Base-by-base conservation (phyloP, 2,797 vertebrate genomes). In the Phoebastria nigripes region DNA sequence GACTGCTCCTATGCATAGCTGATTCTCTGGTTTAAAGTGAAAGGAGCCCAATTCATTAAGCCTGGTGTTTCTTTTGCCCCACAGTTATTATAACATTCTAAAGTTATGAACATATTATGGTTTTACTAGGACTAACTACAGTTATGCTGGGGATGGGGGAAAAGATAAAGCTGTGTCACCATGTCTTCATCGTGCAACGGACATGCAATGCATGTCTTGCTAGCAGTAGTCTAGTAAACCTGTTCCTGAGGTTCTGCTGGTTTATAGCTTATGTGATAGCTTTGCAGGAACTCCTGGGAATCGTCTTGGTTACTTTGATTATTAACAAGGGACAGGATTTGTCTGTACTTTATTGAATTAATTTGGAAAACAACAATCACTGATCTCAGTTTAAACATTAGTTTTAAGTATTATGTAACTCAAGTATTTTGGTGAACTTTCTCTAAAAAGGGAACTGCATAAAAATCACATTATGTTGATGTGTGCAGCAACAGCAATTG, bases 391-490 rank as follows among this genome's bases (percentile, higher is more conserved):
- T 81, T 35, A 67, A 74, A 28, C 13, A 18, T 3, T 29, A 28
- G 11, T 10, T 85, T 31, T 10, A 29, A 21, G 8, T 51, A 14
- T 71, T 52, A 12, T 4, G 12, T 29, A 41, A 37, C 49, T 62
- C 20, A 59, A 11, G 24, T 46, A 35, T 52, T 78, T 25, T 17
- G 28, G 24, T 65, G 49, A 66, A n/a, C 6, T 69, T 73, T 49
- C 26, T 12, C 31, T 59, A 26, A 17, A 74, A 62, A 61, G 41
- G 37, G 26, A 72, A 65, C 15, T 79, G 42, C 15, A 4, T 71
- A 33, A 66, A 74, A 83, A 37, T 37, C 7, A 2, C 0, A 0
- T 49, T 44, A 5, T 4, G 1, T 13, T 42, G 62, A 31, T 39
- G 12, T 22, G 52, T 86, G 52, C 52, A 78, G 69, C 63, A 80